phyloP scores from a whole-genome alignment of 2,113 vertebrate genomes.

The Cinclus mexicanus region DNA sequence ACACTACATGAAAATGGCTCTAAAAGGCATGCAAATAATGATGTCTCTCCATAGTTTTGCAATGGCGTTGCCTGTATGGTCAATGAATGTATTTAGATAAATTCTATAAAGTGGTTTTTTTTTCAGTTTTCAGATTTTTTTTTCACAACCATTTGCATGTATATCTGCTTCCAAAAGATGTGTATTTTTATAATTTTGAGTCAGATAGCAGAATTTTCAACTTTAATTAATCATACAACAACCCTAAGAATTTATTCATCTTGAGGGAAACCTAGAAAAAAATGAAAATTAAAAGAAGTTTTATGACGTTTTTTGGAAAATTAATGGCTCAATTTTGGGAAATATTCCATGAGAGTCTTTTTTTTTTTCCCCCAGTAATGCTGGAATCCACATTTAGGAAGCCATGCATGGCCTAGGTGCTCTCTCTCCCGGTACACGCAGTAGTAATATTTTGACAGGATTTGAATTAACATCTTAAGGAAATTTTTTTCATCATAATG shows the following conservation, averaged over 20 bases:
- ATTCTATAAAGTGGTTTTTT: not conserved
- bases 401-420: fast-evolving
- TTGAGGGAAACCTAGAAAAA: not conserved
- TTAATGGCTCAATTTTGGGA: not conserved
- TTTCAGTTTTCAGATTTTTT: not conserved
- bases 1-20: not conserved
- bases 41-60: not conserved
- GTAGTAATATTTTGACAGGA: not conserved
- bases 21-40: not conserved
- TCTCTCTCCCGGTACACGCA: not conserved
- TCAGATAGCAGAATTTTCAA: not conserved
- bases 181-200: not conserved
- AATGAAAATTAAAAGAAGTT: not conserved
- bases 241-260: not conserved
- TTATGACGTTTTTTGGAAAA: not conserved
- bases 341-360: not conserved
- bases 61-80: not conserved
- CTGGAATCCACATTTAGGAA: not conserved
- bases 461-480: not conserved
- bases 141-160: not conserved
- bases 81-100: not conserved
- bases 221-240: not conserved
- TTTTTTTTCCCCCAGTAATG: not conserved
- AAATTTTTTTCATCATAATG: not conserved
- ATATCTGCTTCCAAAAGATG: fast-evolving